phyloP scores from a whole-genome alignment of 2,888 invertebrate genomes.

The Drosophila demipolita region DNA sequence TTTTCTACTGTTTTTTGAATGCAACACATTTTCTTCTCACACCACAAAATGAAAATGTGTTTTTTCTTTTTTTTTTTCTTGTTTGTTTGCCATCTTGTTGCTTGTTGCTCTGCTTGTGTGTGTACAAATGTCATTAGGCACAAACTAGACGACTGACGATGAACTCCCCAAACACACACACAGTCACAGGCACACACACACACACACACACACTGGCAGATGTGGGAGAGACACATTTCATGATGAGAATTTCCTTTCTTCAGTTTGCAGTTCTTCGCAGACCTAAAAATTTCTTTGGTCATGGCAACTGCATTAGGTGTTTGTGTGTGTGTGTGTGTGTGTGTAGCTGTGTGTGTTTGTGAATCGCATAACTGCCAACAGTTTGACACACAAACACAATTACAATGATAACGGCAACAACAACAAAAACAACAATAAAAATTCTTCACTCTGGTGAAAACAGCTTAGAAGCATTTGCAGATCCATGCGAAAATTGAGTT shows the following conservation, averaged over 20 bases:
- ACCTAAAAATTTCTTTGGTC: conserved; percentile 35
- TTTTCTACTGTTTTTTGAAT: neutral
- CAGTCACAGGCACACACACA: neutral
- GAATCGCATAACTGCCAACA: conserved; percentile 69
- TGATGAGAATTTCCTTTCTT: conserved; percentile 44
- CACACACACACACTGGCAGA: neutral
- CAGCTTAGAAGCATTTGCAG: conserved; percentile 53
- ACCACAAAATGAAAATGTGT: neutral
- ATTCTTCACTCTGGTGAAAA: conserved; percentile 35
- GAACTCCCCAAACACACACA: conserved; percentile 17
- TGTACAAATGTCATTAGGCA: conserved; percentile 78
- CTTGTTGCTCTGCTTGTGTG: conserved; percentile 43
- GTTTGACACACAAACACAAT: conserved; percentile 80
- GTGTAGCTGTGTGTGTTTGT: conserved; percentile 28
- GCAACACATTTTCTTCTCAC: neutral
- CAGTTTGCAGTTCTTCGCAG: conserved; percentile 10
- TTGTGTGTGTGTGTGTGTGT: conserved; percentile 22
- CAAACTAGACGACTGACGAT: conserved; percentile 49
- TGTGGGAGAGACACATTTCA: neutral
- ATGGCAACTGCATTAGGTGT: conserved; percentile 65
- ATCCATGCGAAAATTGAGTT: conserved; percentile 61
- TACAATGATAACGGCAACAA: conserved; percentile 61
- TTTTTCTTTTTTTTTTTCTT: neutral
- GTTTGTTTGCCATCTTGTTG: conserved; percentile 29
- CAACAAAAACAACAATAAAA: conserved; percentile 5